These are phyloP conservation scores for Endotricha flammealis DNA, from an alignment of 2,888 invertebrate genomes.

Conservation along the genomic window DNA sequence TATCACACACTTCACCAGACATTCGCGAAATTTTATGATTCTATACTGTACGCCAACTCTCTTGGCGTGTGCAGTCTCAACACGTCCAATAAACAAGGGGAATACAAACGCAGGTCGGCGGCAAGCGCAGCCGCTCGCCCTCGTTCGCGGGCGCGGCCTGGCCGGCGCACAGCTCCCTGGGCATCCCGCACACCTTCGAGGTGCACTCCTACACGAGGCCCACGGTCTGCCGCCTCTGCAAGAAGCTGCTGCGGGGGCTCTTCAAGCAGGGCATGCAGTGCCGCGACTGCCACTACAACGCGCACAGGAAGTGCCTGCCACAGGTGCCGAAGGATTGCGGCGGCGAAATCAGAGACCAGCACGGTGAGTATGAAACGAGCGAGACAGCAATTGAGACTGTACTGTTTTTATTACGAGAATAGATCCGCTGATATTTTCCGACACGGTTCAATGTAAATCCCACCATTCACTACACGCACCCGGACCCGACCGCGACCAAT, in stretches of 20 bases:
- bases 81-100: too few species aligned
- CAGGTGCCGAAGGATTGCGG: constrained; percentile 93
- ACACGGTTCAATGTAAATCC: too few species aligned
- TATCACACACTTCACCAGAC: too few species aligned
- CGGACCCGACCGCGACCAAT: too few species aligned
- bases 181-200: constrained; percentile 95
- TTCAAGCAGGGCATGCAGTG: constrained; percentile 99
- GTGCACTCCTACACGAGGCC: constrained; percentile 98
- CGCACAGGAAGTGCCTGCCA: constrained; percentile 95
- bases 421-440: too few species aligned
- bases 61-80: too few species aligned
- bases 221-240: constrained; percentile 97
- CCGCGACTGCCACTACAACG: constrained; percentile 97
- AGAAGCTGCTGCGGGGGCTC: constrained; percentile 95
- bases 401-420: too few species aligned
- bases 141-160: constrained; percentile 79
- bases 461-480: too few species aligned
- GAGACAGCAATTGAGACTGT: too few species aligned
- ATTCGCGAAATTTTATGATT: constrained; percentile 24
- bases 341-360: constrained; percentile 82
- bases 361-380: constrained; percentile 55
- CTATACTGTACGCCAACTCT: constrained; percentile 28
- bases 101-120: too few species aligned
- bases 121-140: constrained; percentile 83
- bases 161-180: constrained; percentile 32